Evolutionary conservation across 2,888 invertebrate genomes (phyloP).

Genomic region (Tenthredo distinguenda): DNA sequence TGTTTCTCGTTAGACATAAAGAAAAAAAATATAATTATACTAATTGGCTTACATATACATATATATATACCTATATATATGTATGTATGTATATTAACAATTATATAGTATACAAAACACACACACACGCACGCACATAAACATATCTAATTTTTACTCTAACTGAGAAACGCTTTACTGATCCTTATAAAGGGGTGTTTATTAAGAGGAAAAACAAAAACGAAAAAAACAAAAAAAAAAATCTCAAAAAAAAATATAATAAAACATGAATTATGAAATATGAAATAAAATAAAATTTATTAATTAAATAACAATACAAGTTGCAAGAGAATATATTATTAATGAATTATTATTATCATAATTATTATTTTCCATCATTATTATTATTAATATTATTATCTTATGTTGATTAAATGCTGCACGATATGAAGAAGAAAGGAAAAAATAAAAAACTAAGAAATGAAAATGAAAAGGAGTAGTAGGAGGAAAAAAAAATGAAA

Average conservation of each 20-base stretch:
- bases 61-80: slow-evolving; percentile 14
- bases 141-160: background rate
- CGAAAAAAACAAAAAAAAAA: background rate
- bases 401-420: slow-evolving; percentile 20
- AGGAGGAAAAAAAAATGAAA: background rate
- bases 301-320: slow-evolving; percentile 22
- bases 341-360: background rate
- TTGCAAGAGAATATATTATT: slow-evolving; percentile 16
- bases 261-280: background rate
- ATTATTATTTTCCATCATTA: slow-evolving; percentile 5
- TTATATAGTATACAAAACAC: background rate
- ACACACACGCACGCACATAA: no score
- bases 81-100: background rate
- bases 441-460: background rate
- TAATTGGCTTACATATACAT: background rate
- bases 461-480: background rate
- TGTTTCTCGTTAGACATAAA: slow-evolving; percentile 11
- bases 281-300: background rate
- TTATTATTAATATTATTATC: background rate
- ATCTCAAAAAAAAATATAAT: background rate
- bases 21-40: slow-evolving; percentile 35
- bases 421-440: background rate
- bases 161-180: slow-evolving; percentile 17
- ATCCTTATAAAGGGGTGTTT: slow-evolving; percentile 19
- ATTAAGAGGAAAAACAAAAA: slow-evolving; percentile 6